phyloP scores from a whole-genome alignment of 2,113 vertebrate species.

The Channa argus region DNA sequence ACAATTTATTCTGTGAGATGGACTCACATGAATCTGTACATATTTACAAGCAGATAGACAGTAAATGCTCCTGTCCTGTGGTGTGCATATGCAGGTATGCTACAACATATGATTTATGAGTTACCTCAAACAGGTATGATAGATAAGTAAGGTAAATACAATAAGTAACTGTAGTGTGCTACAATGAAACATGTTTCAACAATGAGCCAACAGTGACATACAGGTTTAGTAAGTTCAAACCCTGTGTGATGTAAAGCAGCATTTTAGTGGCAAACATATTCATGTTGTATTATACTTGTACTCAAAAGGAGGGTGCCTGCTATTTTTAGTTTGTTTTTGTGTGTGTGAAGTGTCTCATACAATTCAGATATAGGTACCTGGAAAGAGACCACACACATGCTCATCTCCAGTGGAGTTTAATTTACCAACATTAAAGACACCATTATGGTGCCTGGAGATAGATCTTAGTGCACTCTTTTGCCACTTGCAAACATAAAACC shows the following conservation, averaged over 20 bases:
- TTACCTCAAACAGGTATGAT: background rate
- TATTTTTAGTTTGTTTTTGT: conserved; percentile 34
- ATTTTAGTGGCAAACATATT: too few relatives aligned
- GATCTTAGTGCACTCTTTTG: background rate
- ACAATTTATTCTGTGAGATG: background rate
- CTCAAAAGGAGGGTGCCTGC: background rate
- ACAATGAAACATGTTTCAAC: background rate
- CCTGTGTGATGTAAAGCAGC: too few relatives aligned
- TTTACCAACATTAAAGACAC: background rate
- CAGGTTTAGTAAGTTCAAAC: background rate
- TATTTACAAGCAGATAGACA: background rate
- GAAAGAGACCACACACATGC: conserved; percentile 56
- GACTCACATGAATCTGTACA: too few relatives aligned
- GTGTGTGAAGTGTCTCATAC: conserved; percentile 37
- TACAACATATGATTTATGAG: background rate
- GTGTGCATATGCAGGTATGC: background rate
- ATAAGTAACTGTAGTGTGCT: background rate
- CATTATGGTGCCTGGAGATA: background rate
- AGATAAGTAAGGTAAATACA: too few relatives aligned
- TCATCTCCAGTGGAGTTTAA: conserved; percentile 4
- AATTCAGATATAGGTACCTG: conserved; percentile 56
- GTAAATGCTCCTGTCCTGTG: background rate
- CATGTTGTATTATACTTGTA: background rate
- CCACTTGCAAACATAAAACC: background rate
- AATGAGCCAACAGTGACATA: background rate